Base-by-base conservation (phyloP, 2,888 invertebrate species). In the Lasioglossum lativentre region DNA sequence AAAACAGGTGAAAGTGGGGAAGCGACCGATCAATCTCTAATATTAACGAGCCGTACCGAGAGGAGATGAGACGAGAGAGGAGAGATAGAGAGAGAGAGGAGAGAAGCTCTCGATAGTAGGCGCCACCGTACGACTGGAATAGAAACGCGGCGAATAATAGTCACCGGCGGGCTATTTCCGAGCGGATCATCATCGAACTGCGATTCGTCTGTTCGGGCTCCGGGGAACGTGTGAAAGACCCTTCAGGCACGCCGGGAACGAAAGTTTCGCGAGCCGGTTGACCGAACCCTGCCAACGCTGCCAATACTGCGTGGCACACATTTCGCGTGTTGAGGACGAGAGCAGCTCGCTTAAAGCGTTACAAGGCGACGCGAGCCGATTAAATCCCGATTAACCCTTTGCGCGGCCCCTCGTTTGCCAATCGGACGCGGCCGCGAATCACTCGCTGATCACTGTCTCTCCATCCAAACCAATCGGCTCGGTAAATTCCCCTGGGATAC, bases 121-220 rank as follows among this genome's bases (percentile, higher is more conserved):
- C 91, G 90, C 91, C 89, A 86, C 75, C 52, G 81, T 75, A 12
- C 75, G 71, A 89, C 88, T 78, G 80, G 86, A 90, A 90, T 90
- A 90, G 91, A 86, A 71, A 77, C 80, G 76, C 76, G 66, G 82
- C 84, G 75, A 91, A 89, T 80, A 90, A 90, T 90, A 91, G 90
- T 70, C 78, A 76, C 73, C 73, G 75, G 56, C 77, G 27, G 75
- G 88, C 80, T 90, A 90, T 90, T 90, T 86, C 79, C 86, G 89
- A 76, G 40, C 23, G 86, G 82, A 89, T 90, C 83, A 88, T 90
- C 90, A 89, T 89, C 91, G 86, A 83, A 47, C 70, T 30, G 45
- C 91, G 86, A 90, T 90, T 86, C 90, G 89, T 16, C 52, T 34
- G 73, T 82, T 75, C 76, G 75, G 40, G 75, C 70, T 38, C 70